Percentiles rank a stretch among this genome's conserved stretches.
Evolutionary conservation across 35 echinoderm and acorn worm species (phyloP).

Genomic region (Apostichopus japonicus): DNA sequence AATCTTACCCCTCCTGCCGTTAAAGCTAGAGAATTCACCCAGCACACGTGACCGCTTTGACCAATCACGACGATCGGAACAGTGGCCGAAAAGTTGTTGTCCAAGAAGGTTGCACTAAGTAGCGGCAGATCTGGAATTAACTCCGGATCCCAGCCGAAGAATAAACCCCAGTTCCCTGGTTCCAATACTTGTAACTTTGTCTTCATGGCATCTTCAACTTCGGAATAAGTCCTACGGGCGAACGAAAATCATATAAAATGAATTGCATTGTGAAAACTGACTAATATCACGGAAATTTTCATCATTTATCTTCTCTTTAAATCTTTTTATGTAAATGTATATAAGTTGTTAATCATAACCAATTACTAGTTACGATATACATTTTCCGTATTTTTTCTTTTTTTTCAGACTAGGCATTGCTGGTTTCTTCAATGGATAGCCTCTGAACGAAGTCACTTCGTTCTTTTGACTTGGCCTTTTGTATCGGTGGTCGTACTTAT

Average conservation of each 20-base stretch:
- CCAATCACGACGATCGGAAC: conserved; percentile 53
- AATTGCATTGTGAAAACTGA: neutral
- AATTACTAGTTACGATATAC: too few relatives aligned
- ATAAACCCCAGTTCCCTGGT: conserved; percentile 51
- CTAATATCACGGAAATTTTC: neutral
- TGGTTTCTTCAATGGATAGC: too few relatives aligned
- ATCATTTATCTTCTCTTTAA: neutral
- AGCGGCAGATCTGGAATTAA: conserved; percentile 53
- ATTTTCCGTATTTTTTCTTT: too few relatives aligned
- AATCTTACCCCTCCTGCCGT: conserved; percentile 15
- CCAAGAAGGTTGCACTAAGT: conserved; percentile 53
- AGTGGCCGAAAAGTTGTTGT: conserved; percentile 23
- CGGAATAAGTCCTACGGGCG: conserved; percentile 24
- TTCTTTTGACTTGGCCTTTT: too few relatives aligned
- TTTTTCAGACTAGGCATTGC: too few relatives aligned
- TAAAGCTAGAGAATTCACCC: conserved; percentile 48
- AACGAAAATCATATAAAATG: neutral
- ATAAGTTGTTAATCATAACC: too few relatives aligned
- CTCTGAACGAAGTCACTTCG: too few relatives aligned
- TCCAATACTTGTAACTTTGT: neutral
- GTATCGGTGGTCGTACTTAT: too few relatives aligned
- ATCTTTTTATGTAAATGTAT: too few relatives aligned
- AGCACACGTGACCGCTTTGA: conserved; percentile 65
- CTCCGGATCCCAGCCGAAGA: conserved; percentile 74
- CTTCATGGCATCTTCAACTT: conserved; percentile 24